Evolutionary conservation across 2,113 vertebrate species (phyloP).

Genomic region (Chloropsis cyanopogon): DNA sequence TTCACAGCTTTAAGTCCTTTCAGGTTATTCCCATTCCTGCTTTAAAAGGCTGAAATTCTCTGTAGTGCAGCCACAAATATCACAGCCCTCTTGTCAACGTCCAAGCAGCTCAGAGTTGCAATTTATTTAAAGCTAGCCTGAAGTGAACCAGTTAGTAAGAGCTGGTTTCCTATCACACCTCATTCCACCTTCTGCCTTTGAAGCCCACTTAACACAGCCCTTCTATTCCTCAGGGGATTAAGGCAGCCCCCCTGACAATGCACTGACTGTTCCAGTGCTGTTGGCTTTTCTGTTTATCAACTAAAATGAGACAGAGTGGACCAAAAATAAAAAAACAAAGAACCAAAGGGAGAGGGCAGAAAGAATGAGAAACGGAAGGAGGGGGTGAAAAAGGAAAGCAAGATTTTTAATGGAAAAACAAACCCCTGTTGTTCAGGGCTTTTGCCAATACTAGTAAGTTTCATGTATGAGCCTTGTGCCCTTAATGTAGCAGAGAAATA

Average conservation of each 20-base stretch:
- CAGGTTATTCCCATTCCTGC: not conserved
- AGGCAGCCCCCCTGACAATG: slow-evolving; percentile 7
- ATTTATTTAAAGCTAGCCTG: slow-evolving; percentile 67
- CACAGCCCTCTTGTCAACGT: slow-evolving; percentile 37
- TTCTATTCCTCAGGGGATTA: slow-evolving; percentile 31
- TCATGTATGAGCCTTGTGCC: not conserved
- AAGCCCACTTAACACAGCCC: slow-evolving; percentile 55
- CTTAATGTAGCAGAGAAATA: not conserved
- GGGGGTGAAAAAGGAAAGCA: rapidly evolving
- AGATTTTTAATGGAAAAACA: not conserved
- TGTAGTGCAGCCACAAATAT: slow-evolving; percentile 38
- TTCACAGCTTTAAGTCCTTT: not conserved
- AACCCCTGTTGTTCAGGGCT: not conserved
- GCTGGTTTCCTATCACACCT: slow-evolving; percentile 60
- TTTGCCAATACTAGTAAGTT: not conserved
- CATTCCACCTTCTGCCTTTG: slow-evolving; percentile 57
- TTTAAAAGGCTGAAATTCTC: slow-evolving; percentile 42
- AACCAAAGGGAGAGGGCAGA: not conserved
- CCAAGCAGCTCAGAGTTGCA: slow-evolving; percentile 36
- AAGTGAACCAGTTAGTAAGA: slow-evolving; percentile 69
- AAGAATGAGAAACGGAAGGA: not conserved
- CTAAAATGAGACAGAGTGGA: not conserved
- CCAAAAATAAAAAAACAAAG: not conserved
- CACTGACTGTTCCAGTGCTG: slow-evolving; percentile 7
- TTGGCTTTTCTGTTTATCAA: slow-evolving; percentile 33